Evolutionary conservation across 2,888 invertebrate species (phyloP).

Genomic region (Microdon myrmicae): DNA sequence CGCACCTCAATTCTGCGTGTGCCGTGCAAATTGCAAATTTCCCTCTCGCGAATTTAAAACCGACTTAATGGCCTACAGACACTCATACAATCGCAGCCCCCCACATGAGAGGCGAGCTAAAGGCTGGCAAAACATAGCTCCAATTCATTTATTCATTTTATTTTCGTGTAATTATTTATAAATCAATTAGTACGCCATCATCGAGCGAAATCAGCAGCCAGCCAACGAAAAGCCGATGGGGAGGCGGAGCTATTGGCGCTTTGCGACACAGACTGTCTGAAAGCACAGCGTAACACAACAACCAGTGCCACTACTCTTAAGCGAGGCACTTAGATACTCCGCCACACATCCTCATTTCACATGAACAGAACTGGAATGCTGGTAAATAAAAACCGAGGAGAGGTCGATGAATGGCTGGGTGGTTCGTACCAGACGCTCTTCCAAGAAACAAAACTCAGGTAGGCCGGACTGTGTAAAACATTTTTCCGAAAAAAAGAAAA

Average conservation of each 20-base stretch:
- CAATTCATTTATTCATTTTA: conserved; percentile 29
- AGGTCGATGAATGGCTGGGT: conserved; percentile 1
- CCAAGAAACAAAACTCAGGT: conserved; percentile 33
- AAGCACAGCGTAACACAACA: conserved; percentile 12
- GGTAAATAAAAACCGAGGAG: neutral
- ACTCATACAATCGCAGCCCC: neutral
- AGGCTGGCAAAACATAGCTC: conserved; percentile 12
- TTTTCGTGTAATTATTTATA: conserved; percentile 49
- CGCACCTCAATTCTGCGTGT: too few species aligned
- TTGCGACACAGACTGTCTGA: conserved; percentile 43
- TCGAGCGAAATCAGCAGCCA: conserved; percentile 30
- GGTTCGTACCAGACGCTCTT: conserved; percentile 9
- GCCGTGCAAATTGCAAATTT: conserved; percentile 22
- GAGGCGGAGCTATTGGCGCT: conserved; percentile 48
- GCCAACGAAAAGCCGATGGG: conserved; percentile 48
- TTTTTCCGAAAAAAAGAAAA: conserved; percentile 33
- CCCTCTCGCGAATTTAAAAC: conserved; percentile 31
- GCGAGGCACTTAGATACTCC: too few species aligned
- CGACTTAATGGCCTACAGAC: conserved; percentile 21
- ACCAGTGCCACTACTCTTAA: too few species aligned
- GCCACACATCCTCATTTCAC: too few species aligned
- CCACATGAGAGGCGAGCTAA: neutral
- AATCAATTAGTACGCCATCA: conserved; percentile 48
- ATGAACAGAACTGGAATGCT: conserved; percentile 3
- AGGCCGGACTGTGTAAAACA: too few species aligned